phyloP scores from a whole-genome alignment of 2,113 vertebrate species.

The Plectropomus leopardus region DNA sequence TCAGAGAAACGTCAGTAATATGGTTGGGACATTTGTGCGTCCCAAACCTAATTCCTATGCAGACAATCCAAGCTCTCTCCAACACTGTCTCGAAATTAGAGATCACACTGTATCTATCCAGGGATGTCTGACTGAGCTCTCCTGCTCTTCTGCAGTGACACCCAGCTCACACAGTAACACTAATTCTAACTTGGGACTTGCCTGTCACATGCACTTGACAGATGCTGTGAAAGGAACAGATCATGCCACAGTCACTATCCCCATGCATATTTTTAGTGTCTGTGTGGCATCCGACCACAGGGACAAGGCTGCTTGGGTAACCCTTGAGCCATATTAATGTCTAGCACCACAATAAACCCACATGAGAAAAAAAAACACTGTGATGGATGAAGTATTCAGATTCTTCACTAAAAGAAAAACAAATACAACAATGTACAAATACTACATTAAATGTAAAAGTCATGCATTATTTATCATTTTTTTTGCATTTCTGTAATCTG shows the following conservation, averaged over 20 bases:
- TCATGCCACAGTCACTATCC: not conserved
- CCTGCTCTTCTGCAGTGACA: conserved; percentile 7
- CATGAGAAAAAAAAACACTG: not conserved
- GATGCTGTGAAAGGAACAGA: not conserved
- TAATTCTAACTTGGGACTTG: conserved; percentile 14
- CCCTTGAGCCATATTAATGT: conserved; percentile 1
- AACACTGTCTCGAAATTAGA: not conserved
- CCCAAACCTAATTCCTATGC: not conserved
- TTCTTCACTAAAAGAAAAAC: not conserved
- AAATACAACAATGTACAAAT: not conserved
- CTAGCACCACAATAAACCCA: not conserved
- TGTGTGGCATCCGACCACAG: not conserved
- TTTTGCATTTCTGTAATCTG: not conserved
- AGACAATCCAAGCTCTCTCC: not conserved
- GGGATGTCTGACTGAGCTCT: conserved; percentile 5
- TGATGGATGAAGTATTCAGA: not conserved
- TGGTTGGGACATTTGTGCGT: too few relatives aligned
- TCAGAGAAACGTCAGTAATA: not conserved
- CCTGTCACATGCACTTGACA: conserved; percentile 28
- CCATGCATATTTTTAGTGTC: not conserved
- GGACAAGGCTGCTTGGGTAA: not conserved
- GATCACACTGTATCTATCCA: not conserved
- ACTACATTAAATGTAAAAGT: not conserved
- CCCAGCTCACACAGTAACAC: conserved; percentile 12
- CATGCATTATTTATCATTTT: not conserved